Evolutionary conservation across 2,888 invertebrate species (phyloP).

Genomic region (Dryocosmus kuriphilus): DNA sequence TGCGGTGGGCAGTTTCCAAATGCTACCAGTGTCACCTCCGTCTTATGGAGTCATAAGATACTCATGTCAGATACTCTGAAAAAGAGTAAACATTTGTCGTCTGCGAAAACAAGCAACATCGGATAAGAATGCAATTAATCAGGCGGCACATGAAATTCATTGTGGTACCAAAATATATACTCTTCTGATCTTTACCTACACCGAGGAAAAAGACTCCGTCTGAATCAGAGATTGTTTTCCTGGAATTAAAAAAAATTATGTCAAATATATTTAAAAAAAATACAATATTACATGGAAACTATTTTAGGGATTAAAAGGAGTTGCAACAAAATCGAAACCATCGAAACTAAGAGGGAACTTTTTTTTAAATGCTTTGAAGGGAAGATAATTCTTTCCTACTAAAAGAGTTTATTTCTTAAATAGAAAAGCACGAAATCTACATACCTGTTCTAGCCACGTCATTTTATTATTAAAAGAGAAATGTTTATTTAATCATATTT

Average conservation of each 20-base stretch:
- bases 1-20: conserved; percentile 26
- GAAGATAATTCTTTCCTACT: too few relatives aligned
- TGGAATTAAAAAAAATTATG: not conserved
- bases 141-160: not conserved
- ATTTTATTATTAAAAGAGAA: too few relatives aligned
- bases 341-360: too few relatives aligned
- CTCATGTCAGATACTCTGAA: not conserved
- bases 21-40: conserved; percentile 3
- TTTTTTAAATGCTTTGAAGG: too few relatives aligned
- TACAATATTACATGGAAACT: too few relatives aligned
- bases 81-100: conserved; percentile 16
- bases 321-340: too few relatives aligned
- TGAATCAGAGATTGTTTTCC: too few relatives aligned
- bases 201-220: not conserved
- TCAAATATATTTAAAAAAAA: not conserved
- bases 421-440: too few relatives aligned
- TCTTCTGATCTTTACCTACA: not conserved
- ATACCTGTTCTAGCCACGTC: too few relatives aligned
- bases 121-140: conserved; percentile 14
- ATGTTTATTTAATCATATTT: too few relatives aligned
- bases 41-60: not conserved
- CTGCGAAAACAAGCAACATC: conserved; percentile 11
- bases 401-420: too few relatives aligned
- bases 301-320: too few relatives aligned
- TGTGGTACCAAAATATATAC: not conserved